These are phyloP conservation scores for Pogoniulus pusillus DNA, from an alignment of 2,797 vertebrate species.

Conservation along the genomic window DNA sequence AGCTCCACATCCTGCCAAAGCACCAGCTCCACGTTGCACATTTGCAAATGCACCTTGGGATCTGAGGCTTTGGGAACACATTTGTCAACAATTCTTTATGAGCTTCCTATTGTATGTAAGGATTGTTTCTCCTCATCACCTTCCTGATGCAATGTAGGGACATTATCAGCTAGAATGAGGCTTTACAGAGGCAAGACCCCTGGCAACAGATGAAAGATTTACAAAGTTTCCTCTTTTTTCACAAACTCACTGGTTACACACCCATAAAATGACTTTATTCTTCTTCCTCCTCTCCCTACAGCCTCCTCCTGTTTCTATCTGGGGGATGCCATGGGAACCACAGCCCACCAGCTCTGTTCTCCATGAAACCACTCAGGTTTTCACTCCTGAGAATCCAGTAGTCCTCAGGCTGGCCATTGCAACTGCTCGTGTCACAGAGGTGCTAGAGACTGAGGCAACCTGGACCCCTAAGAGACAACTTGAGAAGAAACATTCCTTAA, in stretches of 20 bases:
- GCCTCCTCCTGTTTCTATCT: neutral
- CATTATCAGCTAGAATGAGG: neutral
- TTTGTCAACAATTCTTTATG: neutral
- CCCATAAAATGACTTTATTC: neutral
- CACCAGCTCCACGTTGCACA: accelerated
- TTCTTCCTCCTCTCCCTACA: neutral
- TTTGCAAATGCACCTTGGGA: accelerated
- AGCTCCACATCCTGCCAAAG: neutral
- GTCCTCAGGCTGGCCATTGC: neutral
- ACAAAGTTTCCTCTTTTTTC: neutral
- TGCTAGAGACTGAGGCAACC: neutral
- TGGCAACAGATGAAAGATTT: neutral
- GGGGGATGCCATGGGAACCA: accelerated
- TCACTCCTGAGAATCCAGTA: neutral
- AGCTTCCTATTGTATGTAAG: neutral
- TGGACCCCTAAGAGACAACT: neutral
- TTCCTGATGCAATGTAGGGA: neutral
- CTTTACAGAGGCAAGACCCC: neutral
- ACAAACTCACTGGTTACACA: neutral
- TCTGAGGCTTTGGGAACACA: accelerated
- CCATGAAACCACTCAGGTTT: neutral
- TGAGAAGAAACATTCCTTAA: neutral
- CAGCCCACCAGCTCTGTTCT: neutral
- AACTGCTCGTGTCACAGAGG: neutral
- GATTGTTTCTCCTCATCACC: neutral